A percentile compares a stretch with the other conserved stretches of the same genome.
phyloP scores from a whole-genome alignment of 2,113 vertebrate species.

The Larimichthys polyactis region DNA sequence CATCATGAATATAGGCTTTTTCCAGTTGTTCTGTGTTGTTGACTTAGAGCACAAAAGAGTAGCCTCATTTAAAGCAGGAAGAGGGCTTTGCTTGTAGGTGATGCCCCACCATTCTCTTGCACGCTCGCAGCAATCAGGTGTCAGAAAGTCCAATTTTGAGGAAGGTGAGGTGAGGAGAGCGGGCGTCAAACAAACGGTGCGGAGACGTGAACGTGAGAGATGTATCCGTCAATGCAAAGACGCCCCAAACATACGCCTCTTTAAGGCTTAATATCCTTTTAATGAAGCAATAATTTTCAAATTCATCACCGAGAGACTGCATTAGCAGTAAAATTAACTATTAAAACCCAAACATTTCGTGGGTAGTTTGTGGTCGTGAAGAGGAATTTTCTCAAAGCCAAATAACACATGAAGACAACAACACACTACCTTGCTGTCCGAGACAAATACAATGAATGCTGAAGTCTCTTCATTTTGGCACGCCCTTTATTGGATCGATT shows the following conservation, averaged over 20 bases:
- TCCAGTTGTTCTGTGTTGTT: too few species aligned
- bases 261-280: constrained; percentile 50
- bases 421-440: not conserved
- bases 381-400: constrained; percentile 4
- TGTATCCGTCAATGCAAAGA: constrained; percentile 13
- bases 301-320: constrained; percentile 20
- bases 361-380: not conserved
- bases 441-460: constrained; percentile 4
- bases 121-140: not conserved
- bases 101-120: constrained; percentile 34
- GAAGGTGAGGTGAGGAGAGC: constrained; percentile 19
- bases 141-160: constrained; percentile 20
- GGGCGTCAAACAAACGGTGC: not conserved
- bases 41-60: constrained; percentile 44
- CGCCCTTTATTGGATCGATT: constrained; percentile 5
- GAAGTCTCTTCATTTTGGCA: not conserved
- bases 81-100: constrained; percentile 30
- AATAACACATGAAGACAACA: constrained; percentile 4
- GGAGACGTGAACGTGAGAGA: constrained; percentile 3
- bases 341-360: constrained; percentile 14
- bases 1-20: not conserved
- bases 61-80: constrained; percentile 24
- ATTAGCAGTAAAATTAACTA: constrained; percentile 34
- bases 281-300: constrained; percentile 56
- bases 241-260: constrained; percentile 34